Base-by-base conservation (phyloP, 1,140 invertebrate genomes). In the Sitobion miscanthi region DNA sequence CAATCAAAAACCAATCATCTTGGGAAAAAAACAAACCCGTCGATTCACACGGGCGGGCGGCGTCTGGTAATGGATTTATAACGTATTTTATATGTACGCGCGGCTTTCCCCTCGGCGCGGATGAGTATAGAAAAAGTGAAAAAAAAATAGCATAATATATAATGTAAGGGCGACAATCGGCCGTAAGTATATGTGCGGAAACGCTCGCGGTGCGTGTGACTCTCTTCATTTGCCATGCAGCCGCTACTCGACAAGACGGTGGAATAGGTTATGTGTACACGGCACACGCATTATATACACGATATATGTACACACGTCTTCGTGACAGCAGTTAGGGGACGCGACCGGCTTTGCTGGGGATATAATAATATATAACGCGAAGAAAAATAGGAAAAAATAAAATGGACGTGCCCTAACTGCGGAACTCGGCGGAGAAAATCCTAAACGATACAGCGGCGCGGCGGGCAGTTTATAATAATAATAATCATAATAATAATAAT, bases 1-100 rank as follows among this genome's bases (percentile, higher is more conserved):
- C 91, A 86, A 93, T 93, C 91, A 93, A 93, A 93, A 93, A 93
- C 91, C 91, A 93, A 93, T 93, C 91, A 93, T 85, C 91, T 45
- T 38, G 91, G 77, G 49, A 85, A 92, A 92, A 89, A 92, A 92
- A 52, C 91, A 85, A 92, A 93, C 91, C 35, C 91, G 82, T 92
- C 91, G 69, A 91, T 82, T 91, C 90, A 35, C 62, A 52, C 42
- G 30, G 47, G 86, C 82, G 45, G 38, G 85, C 88, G 91, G 86
- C 88, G 91, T 85, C 82, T 57, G 47, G 82, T 93, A 93, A 93
- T 93, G 91, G 91, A 93, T 93, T 93, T 93, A 93, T 93, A 93
- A 93, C 91, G 91, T 83, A 93, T 93, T 86, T 93, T 86, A 42
- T 86, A 85, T 93, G 82, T 93, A 57, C 20, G 35, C 52, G 49